Evolutionary conservation across 2,797 vertebrate genomes (phyloP).

Genomic region (Holocentrus rufus): DNA sequence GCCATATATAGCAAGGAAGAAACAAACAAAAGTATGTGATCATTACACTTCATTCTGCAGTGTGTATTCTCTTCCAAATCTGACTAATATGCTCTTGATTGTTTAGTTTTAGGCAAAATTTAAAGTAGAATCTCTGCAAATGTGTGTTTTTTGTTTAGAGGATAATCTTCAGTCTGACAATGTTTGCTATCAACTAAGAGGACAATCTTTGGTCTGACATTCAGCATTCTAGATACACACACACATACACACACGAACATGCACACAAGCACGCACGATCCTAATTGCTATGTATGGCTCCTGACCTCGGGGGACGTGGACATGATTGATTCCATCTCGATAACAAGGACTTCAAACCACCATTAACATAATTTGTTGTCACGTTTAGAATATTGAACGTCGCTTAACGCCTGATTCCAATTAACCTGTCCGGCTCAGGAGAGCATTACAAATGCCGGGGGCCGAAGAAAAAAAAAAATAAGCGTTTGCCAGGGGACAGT

Average conservation of each 20-base stretch:
- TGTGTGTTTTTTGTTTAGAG: constrained; percentile 15
- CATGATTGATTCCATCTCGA: constrained; percentile 79
- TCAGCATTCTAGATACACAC: constrained; percentile 20
- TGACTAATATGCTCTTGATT: constrained; percentile 34
- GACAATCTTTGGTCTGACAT: constrained; percentile 58
- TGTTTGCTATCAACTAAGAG: not conserved
- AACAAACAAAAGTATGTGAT: no score
- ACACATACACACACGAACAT: constrained; percentile 32
- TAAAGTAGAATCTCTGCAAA: constrained; percentile 22
- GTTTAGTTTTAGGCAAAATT: constrained; percentile 9
- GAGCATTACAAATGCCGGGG: constrained; percentile 67
- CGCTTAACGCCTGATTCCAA: constrained; percentile 74
- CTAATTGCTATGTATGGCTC: constrained; percentile 73
- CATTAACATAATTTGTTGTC: constrained; percentile 81
- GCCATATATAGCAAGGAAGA: not conserved
- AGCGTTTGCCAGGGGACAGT: constrained; percentile 59
- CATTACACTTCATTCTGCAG: no score
- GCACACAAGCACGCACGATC: constrained; percentile 24
- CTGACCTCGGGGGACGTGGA: constrained; percentile 71
- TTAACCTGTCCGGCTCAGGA: constrained; percentile 74
- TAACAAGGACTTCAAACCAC: constrained; percentile 74
- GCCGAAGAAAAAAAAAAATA: constrained; percentile 32
- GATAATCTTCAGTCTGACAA: not conserved
- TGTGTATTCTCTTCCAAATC: not conserved
- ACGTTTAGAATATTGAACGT: constrained; percentile 74